Base-by-base conservation (phyloP, 2,888 invertebrate species). In the Phania funesta region DNA sequence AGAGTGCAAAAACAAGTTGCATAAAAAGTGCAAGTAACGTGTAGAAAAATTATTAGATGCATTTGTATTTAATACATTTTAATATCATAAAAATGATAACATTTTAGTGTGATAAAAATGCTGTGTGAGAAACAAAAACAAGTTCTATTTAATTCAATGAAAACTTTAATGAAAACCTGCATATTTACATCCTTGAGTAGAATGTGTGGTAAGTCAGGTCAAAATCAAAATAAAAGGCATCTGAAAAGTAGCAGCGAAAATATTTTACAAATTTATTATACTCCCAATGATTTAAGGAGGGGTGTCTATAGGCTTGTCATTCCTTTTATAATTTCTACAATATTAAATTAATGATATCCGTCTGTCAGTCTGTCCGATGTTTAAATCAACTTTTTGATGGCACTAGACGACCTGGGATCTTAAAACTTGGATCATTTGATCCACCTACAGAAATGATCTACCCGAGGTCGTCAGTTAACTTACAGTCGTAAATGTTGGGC, bases 1-100 rank as follows among this genome's bases (percentile, higher is more conserved):
- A 26, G 35, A 18, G 24, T 16, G 22, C 41, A 38, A 64, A 78
- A 74, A 78, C 68, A 24, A 52, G 78, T 78, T 82, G 22, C 70
- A 65, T 70, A 60, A 82, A 81, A 77, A 77, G 54, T 75, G 78
- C 56, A 67, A 79, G 78, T 79, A 26, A 58, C 0, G 32, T 64
- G 32, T 38, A 56, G 67, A 64, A 8, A 71, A 74, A 68, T 50
- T 64, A 65, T 75, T 56, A 75, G 24, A 52, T 46, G 9, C 22
- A 35, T 18, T 7, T 35, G 35, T 35, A 6, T 38, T 38, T 32
- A 2, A 18, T 24, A 26, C 22, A 9, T 11, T 35, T 41, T 29
- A 9, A 26, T 24, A 16, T 5, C 16, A 44, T 6, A n/a, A 44
- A 16, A 41, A 24, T 24, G 24, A 44, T 46, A 62, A 62, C 64